Evolutionary conservation across 2,797 vertebrate genomes (phyloP).

Genomic region (Pogonophryne albipinna): DNA sequence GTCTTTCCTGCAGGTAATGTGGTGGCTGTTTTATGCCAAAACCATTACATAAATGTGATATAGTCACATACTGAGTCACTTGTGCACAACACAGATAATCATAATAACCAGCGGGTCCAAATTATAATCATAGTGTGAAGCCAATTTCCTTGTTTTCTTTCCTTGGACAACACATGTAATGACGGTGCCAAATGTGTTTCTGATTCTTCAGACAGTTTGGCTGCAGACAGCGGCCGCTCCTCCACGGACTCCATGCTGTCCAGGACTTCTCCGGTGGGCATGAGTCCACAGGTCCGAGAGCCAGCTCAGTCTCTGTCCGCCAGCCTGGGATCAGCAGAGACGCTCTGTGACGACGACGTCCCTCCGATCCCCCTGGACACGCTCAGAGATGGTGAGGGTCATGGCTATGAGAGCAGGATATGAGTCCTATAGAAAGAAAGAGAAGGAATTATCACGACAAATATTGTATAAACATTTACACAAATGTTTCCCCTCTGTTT

Average conservation of each 20-base stretch:
- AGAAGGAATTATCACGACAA: neutral
- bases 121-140: conserved; percentile 8
- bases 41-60: neutral
- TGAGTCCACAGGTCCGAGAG: conserved; percentile 93
- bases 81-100: conserved; percentile 21
- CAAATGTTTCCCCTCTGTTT: neutral
- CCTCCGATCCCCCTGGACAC: conserved; percentile 84
- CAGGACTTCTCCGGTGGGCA: conserved; percentile 94
- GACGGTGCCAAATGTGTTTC: conserved; percentile 41
- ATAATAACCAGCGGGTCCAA: conserved; percentile 13
- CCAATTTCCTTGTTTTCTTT: conserved; percentile 28
- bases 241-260: conserved; percentile 88
- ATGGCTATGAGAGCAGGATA: conserved; percentile 8
- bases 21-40: conserved; percentile 5
- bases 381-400: conserved; percentile 82
- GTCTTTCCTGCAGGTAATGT: neutral
- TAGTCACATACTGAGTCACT: conserved; percentile 2
- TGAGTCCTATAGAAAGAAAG: conserved; percentile 1
- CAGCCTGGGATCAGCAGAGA: conserved; percentile 87
- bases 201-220: conserved; percentile 78
- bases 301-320: conserved; percentile 84
- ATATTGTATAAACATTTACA: neutral
- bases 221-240: conserved; percentile 81
- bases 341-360: conserved; percentile 80
- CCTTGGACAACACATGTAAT: conserved; percentile 31